Conservation (phyloP, 92 coral and sea anemone genomes). For the Epizoanthus ramosus region DNA sequence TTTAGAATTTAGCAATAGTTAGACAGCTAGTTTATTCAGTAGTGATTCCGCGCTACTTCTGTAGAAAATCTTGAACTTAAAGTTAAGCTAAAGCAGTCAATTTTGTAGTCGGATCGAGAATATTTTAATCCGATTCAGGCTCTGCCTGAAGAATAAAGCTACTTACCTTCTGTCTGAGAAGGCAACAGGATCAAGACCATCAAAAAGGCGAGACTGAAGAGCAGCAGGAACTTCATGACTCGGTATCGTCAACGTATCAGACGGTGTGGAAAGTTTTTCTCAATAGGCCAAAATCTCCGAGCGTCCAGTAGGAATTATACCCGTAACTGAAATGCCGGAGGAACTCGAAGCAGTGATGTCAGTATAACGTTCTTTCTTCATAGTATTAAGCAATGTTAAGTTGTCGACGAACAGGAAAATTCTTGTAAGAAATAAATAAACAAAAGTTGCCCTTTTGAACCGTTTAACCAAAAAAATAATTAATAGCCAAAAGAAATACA, state of each 20-base stretch:
- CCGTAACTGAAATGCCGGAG: neutral
- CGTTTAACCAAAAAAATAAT: too few relatives aligned
- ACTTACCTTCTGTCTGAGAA: constrained; percentile 2
- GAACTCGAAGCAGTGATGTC: neutral
- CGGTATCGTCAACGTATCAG: neutral
- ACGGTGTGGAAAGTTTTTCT: neutral
- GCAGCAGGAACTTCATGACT: neutral
- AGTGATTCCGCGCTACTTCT: too few relatives aligned
- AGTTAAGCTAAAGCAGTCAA: too few relatives aligned
- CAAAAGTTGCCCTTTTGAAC: too few relatives aligned
- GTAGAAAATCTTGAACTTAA: too few relatives aligned
- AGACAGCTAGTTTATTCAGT: too few relatives aligned
- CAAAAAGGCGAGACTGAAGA: neutral
- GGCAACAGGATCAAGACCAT: neutral
- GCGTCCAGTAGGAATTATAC: neutral
- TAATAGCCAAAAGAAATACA: too few relatives aligned
- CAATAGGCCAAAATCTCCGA: too few relatives aligned
- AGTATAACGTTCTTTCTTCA: neutral
- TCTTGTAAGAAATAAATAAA: neutral
- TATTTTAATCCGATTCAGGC: neutral
- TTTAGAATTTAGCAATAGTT: too few relatives aligned
- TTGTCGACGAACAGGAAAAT: neutral
- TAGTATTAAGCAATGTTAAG: neutral
- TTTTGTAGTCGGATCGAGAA: too few relatives aligned
- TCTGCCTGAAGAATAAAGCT: neutral